Conservation (phyloP, 2,113 vertebrate genomes). For the Anarhynchus alexandrinus region DNA sequence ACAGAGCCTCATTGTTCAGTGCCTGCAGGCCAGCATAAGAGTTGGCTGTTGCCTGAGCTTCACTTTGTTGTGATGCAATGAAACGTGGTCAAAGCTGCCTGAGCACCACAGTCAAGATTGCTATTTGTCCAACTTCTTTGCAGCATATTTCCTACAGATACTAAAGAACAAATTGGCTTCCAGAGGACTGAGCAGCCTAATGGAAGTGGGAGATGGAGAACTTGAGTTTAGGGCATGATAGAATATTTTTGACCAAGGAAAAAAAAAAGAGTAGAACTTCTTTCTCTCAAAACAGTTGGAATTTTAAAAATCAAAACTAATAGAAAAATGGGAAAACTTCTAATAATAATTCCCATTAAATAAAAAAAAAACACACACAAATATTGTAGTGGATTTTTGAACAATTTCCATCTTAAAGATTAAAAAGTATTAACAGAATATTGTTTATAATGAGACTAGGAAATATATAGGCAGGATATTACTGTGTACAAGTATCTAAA, state of each 20-base stretch:
- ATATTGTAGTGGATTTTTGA: background rate
- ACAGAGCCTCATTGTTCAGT: background rate
- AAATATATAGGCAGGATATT: background rate
- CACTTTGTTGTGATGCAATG: background rate
- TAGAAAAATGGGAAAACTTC: background rate
- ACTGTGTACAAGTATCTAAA: too few relatives aligned
- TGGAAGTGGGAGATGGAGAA: background rate
- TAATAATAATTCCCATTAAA: rapidly evolving
- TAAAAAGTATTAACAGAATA: background rate
- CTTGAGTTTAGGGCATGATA: background rate
- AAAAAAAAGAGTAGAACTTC: background rate
- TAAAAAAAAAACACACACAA: background rate
- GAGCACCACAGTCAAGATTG: background rate
- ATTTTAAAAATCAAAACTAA: background rate
- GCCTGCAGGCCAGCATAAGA: background rate
- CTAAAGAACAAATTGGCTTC: background rate
- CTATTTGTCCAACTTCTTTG: background rate
- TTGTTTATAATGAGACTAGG: background rate
- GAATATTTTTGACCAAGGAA: background rate
- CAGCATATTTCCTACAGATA: background rate
- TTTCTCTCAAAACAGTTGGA: background rate
- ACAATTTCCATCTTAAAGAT: background rate
- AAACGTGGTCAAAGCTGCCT: background rate
- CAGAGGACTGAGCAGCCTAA: background rate
- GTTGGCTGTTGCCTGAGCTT: background rate